A percentile compares a stretch with the other conserved stretches of the same genome.
phyloP scores from a whole-genome alignment of 2,113 vertebrate species.

The Sinocyclocheilus anshuiensis region DNA sequence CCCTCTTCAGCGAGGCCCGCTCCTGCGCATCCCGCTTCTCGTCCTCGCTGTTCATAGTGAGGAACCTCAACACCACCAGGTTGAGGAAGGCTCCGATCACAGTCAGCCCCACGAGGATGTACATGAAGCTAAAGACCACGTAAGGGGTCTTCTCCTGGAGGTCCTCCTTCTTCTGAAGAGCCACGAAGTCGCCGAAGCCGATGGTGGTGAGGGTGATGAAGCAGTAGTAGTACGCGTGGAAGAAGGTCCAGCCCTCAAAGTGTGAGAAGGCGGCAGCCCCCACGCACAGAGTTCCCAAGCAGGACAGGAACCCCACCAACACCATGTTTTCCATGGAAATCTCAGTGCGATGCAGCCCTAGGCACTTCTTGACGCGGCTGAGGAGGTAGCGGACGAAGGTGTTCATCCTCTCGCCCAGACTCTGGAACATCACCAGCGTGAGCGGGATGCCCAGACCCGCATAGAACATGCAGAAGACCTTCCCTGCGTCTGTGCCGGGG shows the following conservation, averaged over 20 bases:
- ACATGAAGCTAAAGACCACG: slow-evolving; percentile 96
- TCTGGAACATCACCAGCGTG: slow-evolving; percentile 97
- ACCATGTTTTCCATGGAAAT: slow-evolving; percentile 98
- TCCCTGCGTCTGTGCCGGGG: slow-evolving; percentile 91
- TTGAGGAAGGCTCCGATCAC: slow-evolving; percentile 97
- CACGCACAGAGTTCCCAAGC: slow-evolving; percentile 88
- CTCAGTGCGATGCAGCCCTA: slow-evolving; percentile 81
- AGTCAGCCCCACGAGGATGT: slow-evolving; percentile 92
- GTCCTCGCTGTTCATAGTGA: slow-evolving; percentile 89
- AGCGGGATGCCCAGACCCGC: slow-evolving; percentile 95
- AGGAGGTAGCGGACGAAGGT: slow-evolving; percentile 87
- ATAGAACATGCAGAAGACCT: slow-evolving; percentile 98
- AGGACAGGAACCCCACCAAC: slow-evolving; percentile 90
- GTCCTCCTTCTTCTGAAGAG: slow-evolving; percentile 92
- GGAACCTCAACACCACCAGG: slow-evolving; percentile 92
- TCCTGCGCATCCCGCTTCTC: slow-evolving; percentile 84
- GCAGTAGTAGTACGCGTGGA: slow-evolving; percentile 97
- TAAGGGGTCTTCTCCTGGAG: slow-evolving; percentile 94
- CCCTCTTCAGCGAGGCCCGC: slow-evolving; percentile 77
- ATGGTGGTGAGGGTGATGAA: slow-evolving; percentile 99
- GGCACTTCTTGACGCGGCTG: slow-evolving; percentile 85
- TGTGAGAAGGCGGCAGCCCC: slow-evolving; percentile 90
- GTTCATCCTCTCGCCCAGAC: slow-evolving; percentile 96
- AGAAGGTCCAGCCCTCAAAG: slow-evolving; percentile 96
- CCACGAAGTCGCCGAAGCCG: slow-evolving; percentile 96